Evolutionary conservation across 2,113 vertebrate genomes (phyloP).

Genomic region (Clarias gariepinus): DNA sequence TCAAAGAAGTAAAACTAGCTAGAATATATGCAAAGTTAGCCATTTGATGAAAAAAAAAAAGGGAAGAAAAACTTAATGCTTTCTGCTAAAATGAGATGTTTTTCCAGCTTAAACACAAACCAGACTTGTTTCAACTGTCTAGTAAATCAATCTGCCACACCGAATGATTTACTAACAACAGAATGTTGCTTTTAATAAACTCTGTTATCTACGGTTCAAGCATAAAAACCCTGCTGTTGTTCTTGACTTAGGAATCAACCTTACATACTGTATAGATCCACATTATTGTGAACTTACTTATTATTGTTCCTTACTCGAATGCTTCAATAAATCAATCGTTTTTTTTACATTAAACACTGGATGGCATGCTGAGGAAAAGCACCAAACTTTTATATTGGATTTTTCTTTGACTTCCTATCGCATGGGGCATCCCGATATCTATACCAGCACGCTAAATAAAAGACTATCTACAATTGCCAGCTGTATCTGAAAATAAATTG

Average conservation of each 20-base stretch:
- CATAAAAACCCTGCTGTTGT: background rate
- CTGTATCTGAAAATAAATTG: background rate
- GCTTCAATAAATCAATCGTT: background rate
- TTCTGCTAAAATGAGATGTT: background rate
- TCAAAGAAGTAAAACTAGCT: background rate
- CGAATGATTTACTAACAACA: background rate
- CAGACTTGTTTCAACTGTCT: background rate
- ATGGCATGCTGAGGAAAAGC: background rate
- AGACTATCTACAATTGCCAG: background rate
- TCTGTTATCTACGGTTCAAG: background rate
- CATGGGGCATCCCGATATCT: background rate
- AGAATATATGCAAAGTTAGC: background rate
- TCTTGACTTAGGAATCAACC: background rate
- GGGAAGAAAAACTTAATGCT: too few relatives aligned
- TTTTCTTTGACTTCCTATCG: background rate
- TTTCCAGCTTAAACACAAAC: background rate
- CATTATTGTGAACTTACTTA: background rate
- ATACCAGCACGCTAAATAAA: background rate
- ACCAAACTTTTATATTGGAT: background rate
- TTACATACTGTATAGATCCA: background rate
- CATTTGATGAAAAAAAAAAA: background rate
- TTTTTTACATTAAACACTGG: background rate
- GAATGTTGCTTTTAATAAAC: background rate
- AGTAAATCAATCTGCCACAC: background rate
- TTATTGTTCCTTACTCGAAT: background rate